A percentile compares a stretch with the other conserved stretches of the same genome.
Conservation (phyloP, 1,140 invertebrate species). For the Bombus impatiens region DNA sequence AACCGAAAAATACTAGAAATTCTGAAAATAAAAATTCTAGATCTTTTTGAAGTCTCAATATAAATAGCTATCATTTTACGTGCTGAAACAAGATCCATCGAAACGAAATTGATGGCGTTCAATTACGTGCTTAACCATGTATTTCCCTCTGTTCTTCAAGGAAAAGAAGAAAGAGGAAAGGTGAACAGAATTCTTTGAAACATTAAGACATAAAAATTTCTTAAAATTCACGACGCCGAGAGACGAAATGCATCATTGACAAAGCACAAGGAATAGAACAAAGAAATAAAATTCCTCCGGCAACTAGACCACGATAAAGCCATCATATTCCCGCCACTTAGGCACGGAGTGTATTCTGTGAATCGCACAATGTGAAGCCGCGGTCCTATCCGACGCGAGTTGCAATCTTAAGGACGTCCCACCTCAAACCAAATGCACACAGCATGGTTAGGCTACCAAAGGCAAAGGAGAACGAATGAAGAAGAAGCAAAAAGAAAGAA, state of each 20-base stretch:
- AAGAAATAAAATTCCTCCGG: constrained; percentile 22
- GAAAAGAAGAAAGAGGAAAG: background rate
- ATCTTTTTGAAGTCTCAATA: too few relatives aligned
- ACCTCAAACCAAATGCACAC: background rate
- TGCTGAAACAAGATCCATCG: too few relatives aligned
- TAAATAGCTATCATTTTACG: too few relatives aligned
- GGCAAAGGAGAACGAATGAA: background rate
- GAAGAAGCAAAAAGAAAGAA: background rate
- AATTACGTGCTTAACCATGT: background rate
- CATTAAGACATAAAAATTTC: background rate
- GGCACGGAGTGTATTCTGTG: constrained; percentile 19
- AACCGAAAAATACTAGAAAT: background rate
- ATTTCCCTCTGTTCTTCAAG: background rate
- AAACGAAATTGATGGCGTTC: background rate
- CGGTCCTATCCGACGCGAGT: constrained; percentile 44
- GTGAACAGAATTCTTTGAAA: too few relatives aligned
- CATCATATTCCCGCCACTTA: constrained; percentile 24
- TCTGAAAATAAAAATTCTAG: background rate
- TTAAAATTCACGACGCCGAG: background rate
- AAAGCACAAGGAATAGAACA: background rate
- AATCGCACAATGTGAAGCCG: constrained; percentile 43
- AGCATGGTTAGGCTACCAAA: too few relatives aligned
- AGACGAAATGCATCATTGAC: background rate
- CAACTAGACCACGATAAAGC: background rate
- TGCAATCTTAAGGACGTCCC: constrained; percentile 26